phyloP scores from a whole-genome alignment of 2,888 invertebrate species.

The Thecophora atra region DNA sequence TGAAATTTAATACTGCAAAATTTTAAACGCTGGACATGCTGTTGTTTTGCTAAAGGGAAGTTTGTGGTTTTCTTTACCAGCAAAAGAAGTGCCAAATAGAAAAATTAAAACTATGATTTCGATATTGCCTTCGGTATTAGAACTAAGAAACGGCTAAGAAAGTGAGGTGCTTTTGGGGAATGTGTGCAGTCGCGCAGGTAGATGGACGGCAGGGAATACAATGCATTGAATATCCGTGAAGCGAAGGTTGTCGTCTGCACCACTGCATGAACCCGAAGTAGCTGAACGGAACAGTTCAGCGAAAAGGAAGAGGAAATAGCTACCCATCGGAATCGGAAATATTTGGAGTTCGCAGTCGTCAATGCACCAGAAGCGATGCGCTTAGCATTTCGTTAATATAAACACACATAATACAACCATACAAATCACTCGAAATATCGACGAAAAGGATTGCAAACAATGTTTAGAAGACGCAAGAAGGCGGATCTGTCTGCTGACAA shows the following conservation, averaged over 20 bases:
- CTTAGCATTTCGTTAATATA: conserved; percentile 1
- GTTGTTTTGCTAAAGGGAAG: not conserved
- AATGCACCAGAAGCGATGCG: conserved; percentile 1
- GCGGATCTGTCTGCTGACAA: conserved; percentile 63
- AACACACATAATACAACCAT: not conserved
- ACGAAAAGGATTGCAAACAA: not conserved
- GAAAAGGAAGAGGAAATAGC: conserved; percentile 20
- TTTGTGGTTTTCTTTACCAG: not conserved
- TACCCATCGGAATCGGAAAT: conserved; percentile 24
- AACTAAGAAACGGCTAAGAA: too few relatives aligned
- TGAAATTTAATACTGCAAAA: not conserved
- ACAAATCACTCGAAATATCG: not conserved
- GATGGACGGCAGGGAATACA: too few relatives aligned
- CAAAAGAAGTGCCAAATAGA: not conserved
- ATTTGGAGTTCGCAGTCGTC: conserved; percentile 25
- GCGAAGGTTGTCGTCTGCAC: too few relatives aligned
- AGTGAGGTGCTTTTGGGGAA: not conserved
- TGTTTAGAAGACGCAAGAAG: not conserved
- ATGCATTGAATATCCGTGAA: too few relatives aligned
- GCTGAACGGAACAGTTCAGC: not conserved
- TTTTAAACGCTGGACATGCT: not conserved
- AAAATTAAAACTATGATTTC: too few relatives aligned
- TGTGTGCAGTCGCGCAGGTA: too few relatives aligned
- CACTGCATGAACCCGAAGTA: not conserved
- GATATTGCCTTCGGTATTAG: too few relatives aligned